Base-by-base conservation (phyloP, 23 tunicate species). In the Halocynthia roretzi region DNA sequence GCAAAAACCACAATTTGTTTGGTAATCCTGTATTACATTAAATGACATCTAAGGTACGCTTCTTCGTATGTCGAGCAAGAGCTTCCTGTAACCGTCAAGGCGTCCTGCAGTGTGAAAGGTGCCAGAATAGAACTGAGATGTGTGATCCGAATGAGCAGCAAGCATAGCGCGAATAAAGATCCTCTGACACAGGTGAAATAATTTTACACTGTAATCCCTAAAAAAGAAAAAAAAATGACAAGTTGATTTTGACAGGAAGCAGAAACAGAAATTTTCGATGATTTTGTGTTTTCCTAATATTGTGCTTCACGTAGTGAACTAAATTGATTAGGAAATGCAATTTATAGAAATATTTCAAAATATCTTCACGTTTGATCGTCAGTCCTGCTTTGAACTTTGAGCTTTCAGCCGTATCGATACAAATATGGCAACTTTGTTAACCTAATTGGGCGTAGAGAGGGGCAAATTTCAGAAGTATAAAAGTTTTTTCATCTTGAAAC, bases 91-190 rank as follows among this genome's bases (percentile, higher is more conserved):
- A 77, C 53, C 50, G 75, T 92, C 6, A 80, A 80, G 14, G 66
- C 87, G 7, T 57, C 90, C 44, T 75, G 77, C 63, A 22, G 62
- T 7, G 83, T 92, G 53, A 77, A 75, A 52, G 69, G 80, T 11
- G 61, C 71, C 9, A 82, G 66, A n/a, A 71, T 86, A 11, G 75
- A 67, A 18, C 85, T 92, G 8, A 78, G 98, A 44, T 92, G 98
- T 71, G 77, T 82, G 8, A 40, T 91, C 21, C 81, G 87, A 49
- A 68, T 81, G 51, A 82, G 82, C 63, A 11, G 82, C 20, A 77
- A 50, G 10, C 80, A 77, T 53, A 77, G 61, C 49, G 65, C 85
- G 5, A 81, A 77, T 74, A 87, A 82, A 44, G 91, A 85, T 68
- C 77, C 84, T 18, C 81, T 91, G 5, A 75, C 79, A 11, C 97